Evolutionary conservation across 2,888 invertebrate genomes (phyloP), one percentile per base, ranked within the genome.

Genomic region (Pasiphila rectangulata): DNA sequence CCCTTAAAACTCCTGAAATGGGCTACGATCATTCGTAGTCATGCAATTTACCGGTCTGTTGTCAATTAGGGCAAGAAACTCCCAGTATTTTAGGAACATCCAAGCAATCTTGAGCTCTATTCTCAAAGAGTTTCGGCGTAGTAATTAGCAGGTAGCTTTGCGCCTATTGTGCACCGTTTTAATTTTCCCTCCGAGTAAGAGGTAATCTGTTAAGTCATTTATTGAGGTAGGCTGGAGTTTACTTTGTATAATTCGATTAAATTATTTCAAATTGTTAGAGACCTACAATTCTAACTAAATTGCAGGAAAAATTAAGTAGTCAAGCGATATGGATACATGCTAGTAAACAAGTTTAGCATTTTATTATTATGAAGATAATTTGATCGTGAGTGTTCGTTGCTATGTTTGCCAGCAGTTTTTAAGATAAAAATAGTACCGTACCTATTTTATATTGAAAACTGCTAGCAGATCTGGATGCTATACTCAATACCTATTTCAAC

Each of bases 11-110:
- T 57, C 51, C 35, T 46, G 49, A 54, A 43, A 51, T 48, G 51
- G 48, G 47, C 52, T 46, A 52, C 41, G 47, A 48, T 48, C 50
- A 54, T 45, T 51, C 37, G 50, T 41, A 54, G 51, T 43, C 57
- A 46, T 54, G 43, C 46, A 57, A 57, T 57, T 57, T 57, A 51
- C 57, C 54, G 54, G 54, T 50, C 41, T 48, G 54, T 57, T 52
- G 54, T 57, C 57, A 57, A 52, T 57, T 57, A 57, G 52, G 54
- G 46, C 54, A 51, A 52, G 43, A 38, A 43, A 50, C 47, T 49
- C 10, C 38, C 48, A 49, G 41, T 37, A 34, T 21, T 44, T 29
- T 37, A 19, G 40, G 46, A 45, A 41, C 43, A 34, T 41, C 10
- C 29, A 21, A 4, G 24, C 54, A 15, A 51, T 42, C 23, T 13